Base-by-base conservation (phyloP, 2,113 vertebrate species). In the Halcyon malimbica region DNA sequence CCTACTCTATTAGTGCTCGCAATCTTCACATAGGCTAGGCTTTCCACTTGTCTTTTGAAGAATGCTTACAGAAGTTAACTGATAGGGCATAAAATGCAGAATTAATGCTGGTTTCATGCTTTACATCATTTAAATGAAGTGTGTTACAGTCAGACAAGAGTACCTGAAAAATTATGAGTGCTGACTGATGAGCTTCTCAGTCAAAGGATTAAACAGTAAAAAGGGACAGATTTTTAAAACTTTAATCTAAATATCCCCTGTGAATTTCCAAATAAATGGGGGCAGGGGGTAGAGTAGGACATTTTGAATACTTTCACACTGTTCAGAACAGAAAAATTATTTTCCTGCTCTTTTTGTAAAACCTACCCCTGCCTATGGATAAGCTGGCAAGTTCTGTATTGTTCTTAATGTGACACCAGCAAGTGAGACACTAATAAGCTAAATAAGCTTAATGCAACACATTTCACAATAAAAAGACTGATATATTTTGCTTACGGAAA, bases 231-330 rank as follows among this genome's bases (percentile, higher is more conserved):
- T n/a, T 53, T 51, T 39, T 24, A 3, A 8, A 37, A 54, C 42
- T 63, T 87, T 7, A 44, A 68, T 42, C 48, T 62, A 13, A 87
- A 29, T 77, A 82, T 44, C 2, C 11, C 23, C 25, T 4, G 6
- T 17, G 21, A 84, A 69, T 87, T 83, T 83, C 73, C 83, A 62
- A 76, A 69, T 31, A 71, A 71, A 12, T 6, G 4, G 3, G 6
- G 7, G 4, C 1, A 2, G 11, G 15, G 2, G 13, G 6, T 12
- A 31, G 39, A 60, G 16, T 15, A 13, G 14, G 88, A 74, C 4
- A 51, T 65, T 80, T 65, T 73, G 21, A 90, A 75, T 21, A n/a
- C 54, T 71, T 75, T 81, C 48, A 89, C 59, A 42, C 8, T 76
- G 37, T 65, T 73, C 5, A 3, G 42, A 68, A 85, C 14, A 53